Base-by-base conservation (phyloP, 2,113 vertebrate species). In the Perca schrenkii region DNA sequence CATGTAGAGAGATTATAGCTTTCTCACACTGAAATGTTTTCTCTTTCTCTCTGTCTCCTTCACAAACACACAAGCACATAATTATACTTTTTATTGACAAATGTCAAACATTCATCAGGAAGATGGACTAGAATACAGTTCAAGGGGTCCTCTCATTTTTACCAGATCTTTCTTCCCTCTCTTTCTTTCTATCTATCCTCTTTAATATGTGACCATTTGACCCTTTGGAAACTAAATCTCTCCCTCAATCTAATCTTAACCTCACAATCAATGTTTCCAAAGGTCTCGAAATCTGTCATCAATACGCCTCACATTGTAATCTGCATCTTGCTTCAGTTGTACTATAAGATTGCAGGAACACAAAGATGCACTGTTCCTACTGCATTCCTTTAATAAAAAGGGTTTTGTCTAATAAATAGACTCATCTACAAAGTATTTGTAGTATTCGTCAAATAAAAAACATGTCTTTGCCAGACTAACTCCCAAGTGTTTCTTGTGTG, bases 31-130 rank as follows among this genome's bases (percentile, higher is more conserved):
- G 64, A 83, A 85, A 83, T 81, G 64, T 17, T 31, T 61, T 80
- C 69, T 74, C 16, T 49, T 15, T 34, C 34, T 34, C 34, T 34
- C 34, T 34, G 43, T 56, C 73, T 79, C 74, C n/a, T 46, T 74
- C 81, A 77, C 76, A 86, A 82, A 86, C 36, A 77, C 68, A 63
- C 56, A 77, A 83, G 83, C 74, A 82, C 62, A 74, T 83, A 87
- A 91, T 90, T 89, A 80, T 36, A 87, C 76, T 72, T 84, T 84
- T 70, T 43, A 88, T 76, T 70, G 1, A 66, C 75, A 88, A 83
- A 84, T 77, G 73, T 75, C 82, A 88, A 82, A 86, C 77, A 85
- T 69, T 73, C 53, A 75, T 65, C 61, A 57, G 57, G 25, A 43
- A 58, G 67, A 75, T 8, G 8, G 47, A 67, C 47, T 1, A 43